These are phyloP conservation scores for Limnephilus auricula DNA, from an alignment of 2,888 invertebrate genomes.

Conservation along the genomic window DNA sequence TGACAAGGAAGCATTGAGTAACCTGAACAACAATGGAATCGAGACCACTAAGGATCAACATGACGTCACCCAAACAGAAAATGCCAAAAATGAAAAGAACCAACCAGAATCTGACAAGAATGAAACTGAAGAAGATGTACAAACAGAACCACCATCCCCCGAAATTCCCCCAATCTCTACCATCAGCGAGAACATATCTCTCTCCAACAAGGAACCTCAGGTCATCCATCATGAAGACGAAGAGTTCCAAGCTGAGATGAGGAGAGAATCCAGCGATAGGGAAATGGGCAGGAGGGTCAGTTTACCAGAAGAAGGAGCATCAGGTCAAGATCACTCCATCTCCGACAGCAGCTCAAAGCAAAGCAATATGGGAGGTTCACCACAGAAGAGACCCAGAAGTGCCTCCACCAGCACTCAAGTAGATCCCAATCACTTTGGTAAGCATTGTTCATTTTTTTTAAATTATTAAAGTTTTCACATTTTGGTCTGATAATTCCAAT, in stretches of 20 bases:
- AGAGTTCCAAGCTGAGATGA: constrained; percentile 61
- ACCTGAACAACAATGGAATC: constrained; percentile 62
- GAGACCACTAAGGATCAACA: constrained; percentile 67
- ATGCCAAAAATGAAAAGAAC: constrained; percentile 72
- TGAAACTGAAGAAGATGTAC: constrained; percentile 68
- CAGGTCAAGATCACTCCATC: constrained; percentile 71
- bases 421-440: constrained; percentile 91
- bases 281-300: constrained; percentile 79
- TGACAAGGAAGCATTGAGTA: constrained; percentile 57
- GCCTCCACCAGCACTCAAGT: constrained; percentile 90
- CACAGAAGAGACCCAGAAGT: constrained; percentile 86
- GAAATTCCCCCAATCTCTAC: constrained; percentile 85
- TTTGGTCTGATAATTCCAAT: neutral
- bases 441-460: constrained; percentile 65
- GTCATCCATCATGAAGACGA: constrained; percentile 71
- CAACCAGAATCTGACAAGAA: constrained; percentile 69
- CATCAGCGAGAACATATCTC: constrained; percentile 84
- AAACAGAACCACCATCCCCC: constrained; percentile 73
- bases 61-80: constrained; percentile 70
- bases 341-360: constrained; percentile 65
- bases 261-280: constrained; percentile 72
- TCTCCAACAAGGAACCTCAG: constrained; percentile 72
- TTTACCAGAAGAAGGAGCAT: constrained; percentile 77
- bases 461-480: neutral
- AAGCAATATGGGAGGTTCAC: constrained; percentile 73